These are phyloP conservation scores for Nomia melanderi DNA, from an alignment of 1,140 invertebrate species.

Conservation along the genomic window DNA sequence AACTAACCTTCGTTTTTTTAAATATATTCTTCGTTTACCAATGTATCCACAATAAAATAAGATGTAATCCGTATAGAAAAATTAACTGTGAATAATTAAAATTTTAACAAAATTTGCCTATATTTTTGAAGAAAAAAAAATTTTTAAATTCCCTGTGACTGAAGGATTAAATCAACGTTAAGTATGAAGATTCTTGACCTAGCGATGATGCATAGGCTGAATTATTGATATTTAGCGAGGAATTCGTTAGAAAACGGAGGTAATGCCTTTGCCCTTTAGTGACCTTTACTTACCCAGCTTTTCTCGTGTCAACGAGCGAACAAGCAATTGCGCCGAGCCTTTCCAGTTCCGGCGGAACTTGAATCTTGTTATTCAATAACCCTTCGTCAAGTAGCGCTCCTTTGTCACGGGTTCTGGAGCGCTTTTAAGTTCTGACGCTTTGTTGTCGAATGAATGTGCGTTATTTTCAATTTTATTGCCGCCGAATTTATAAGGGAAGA, in stretches of 20 bases:
- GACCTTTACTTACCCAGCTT: background rate
- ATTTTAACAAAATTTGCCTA: no score
- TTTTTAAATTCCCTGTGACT: no score
- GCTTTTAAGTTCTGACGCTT: slow-evolving; percentile 11
- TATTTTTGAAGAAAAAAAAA: no score
- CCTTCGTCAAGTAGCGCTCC: background rate
- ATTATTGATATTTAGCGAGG: background rate
- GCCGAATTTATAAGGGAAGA: background rate
- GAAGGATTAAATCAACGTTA: no score
- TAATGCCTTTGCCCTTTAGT: background rate
- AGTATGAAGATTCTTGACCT: background rate
- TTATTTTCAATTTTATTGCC: background rate
- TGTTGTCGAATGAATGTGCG: background rate
- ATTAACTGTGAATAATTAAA: no score
- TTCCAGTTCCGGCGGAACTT: background rate
- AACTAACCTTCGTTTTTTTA: no score
- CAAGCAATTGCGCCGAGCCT: background rate
- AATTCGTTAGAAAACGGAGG: background rate
- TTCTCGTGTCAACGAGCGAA: background rate
- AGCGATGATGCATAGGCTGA: background rate
- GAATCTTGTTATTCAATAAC: slow-evolving; percentile 17
- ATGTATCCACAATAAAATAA: no score
- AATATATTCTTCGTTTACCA: no score
- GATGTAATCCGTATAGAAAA: no score
- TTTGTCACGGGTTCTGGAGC: background rate